Conservation (phyloP, 1,140 invertebrate species). For the Trypoxylus dichotomus region DNA sequence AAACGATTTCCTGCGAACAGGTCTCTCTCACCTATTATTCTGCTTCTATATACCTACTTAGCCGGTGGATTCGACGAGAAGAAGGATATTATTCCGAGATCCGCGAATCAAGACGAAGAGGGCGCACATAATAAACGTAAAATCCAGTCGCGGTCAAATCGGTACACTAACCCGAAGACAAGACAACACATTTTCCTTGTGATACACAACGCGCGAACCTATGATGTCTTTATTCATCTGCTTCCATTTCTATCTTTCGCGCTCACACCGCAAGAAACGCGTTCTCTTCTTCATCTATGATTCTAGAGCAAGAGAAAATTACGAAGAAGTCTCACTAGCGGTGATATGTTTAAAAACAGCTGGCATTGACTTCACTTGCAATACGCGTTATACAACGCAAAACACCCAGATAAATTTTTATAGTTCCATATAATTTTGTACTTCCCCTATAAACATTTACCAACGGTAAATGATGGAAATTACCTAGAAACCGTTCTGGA, state of each 20-base stretch:
- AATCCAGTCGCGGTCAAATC: slow-evolving; percentile 24
- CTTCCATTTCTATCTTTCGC: neutral
- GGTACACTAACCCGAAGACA: slow-evolving; percentile 22
- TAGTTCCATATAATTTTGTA: too few species aligned
- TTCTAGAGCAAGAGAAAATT: neutral
- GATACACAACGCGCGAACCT: neutral
- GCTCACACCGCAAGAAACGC: neutral
- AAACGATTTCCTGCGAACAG: slow-evolving; percentile 9
- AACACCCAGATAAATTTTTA: too few species aligned
- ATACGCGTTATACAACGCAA: too few species aligned
- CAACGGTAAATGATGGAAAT: too few species aligned
- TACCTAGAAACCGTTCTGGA: too few species aligned
- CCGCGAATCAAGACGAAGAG: neutral
- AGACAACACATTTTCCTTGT: slow-evolving; percentile 17
- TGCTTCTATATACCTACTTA: neutral
- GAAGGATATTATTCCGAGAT: slow-evolving; percentile 15
- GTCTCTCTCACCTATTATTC: neutral
- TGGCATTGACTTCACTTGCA: too few species aligned
- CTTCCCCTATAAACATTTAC: too few species aligned
- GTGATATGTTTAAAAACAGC: too few species aligned
- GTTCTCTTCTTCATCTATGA: neutral
- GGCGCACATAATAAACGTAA: slow-evolving; percentile 9
- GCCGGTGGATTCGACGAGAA: neutral
- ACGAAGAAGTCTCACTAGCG: neutral
- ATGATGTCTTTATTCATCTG: neutral